Evolutionary conservation across 1,140 invertebrate genomes (phyloP).

Genomic region (Frieseomelitta varia): DNA sequence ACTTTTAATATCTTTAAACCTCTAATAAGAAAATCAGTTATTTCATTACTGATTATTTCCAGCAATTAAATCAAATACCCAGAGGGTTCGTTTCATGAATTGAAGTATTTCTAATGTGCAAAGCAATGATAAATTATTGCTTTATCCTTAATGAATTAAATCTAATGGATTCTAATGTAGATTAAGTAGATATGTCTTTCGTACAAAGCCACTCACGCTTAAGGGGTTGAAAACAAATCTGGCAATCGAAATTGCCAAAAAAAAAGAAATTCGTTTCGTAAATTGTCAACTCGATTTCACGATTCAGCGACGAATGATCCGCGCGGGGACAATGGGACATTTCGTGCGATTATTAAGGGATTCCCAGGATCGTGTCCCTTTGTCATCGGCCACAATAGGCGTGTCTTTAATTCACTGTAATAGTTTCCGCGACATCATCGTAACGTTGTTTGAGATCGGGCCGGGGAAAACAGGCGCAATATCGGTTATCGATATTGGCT

Average conservation of each 20-base stretch:
- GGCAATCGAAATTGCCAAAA: not conserved
- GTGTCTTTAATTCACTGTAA: slow-evolving; percentile 48
- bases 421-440: slow-evolving; percentile 46
- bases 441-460: slow-evolving; percentile 27
- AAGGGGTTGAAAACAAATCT: not conserved
- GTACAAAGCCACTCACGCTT: too few relatives aligned
- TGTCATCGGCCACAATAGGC: slow-evolving; percentile 25
- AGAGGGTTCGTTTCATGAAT: too few relatives aligned
- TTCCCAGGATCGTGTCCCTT: slow-evolving; percentile 10
- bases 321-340: not conserved
- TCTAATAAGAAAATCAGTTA: too few relatives aligned
- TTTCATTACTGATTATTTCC: too few relatives aligned
- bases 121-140: too few relatives aligned
- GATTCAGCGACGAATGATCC: not conserved
- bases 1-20: too few relatives aligned
- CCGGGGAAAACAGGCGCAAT: slow-evolving; percentile 39
- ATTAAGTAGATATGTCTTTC: too few relatives aligned
- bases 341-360: not conserved
- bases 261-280: not conserved
- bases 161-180: too few relatives aligned
- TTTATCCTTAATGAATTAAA: too few relatives aligned
- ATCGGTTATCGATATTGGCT: slow-evolving; percentile 60
- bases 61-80: too few relatives aligned
- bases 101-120: too few relatives aligned
- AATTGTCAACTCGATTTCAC: not conserved